Percentiles rank a stretch among this genome's conserved stretches.
Evolutionary conservation across 2,888 invertebrate species (phyloP).

Genomic region (Onthophagus sagittarius): DNA sequence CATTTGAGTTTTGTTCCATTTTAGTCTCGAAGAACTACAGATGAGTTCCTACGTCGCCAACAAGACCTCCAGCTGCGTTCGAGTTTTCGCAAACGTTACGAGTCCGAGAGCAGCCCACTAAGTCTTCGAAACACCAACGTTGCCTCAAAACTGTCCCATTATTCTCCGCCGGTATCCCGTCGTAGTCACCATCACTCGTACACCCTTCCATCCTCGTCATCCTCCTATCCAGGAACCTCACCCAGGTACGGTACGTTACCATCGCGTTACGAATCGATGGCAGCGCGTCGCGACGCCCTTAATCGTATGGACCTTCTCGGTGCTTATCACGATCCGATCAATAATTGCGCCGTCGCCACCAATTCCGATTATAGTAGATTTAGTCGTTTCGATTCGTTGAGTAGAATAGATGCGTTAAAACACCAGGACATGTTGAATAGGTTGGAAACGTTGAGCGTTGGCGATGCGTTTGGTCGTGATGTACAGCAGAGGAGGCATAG

Average conservation of each 20-base stretch:
- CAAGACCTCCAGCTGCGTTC: slow-evolving; percentile 52
- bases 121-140: slow-evolving; percentile 41
- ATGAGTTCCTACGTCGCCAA: slow-evolving; percentile 51
- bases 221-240: slow-evolving; percentile 41
- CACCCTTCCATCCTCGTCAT: slow-evolving; percentile 47
- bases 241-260: slow-evolving; percentile 18
- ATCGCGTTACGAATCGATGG: slow-evolving; percentile 34
- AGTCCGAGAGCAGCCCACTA: slow-evolving; percentile 38
- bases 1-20: slow-evolving; percentile 25
- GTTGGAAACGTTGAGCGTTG: slow-evolving; percentile 54
- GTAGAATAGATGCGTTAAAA: slow-evolving; percentile 51
- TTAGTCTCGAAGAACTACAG: slow-evolving; percentile 53
- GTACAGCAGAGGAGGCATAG: slow-evolving; percentile 52
- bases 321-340: slow-evolving; percentile 17
- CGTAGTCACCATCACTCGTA: slow-evolving; percentile 38
- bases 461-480: slow-evolving; percentile 51
- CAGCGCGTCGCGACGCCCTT: slow-evolving; percentile 50
- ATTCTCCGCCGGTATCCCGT: slow-evolving; percentile 46
- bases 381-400: slow-evolving; percentile 48
- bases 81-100: slow-evolving; percentile 42
- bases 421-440: slow-evolving; percentile 51
- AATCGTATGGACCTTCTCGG: slow-evolving; percentile 54
- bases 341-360: slow-evolving; percentile 3
- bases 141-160: slow-evolving; percentile 47
- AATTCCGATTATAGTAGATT: slow-evolving; percentile 28